These are phyloP conservation scores for Cryptomyrus ogoouensis DNA, from an alignment of 2,113 vertebrate genomes.

Conservation along the genomic window DNA sequence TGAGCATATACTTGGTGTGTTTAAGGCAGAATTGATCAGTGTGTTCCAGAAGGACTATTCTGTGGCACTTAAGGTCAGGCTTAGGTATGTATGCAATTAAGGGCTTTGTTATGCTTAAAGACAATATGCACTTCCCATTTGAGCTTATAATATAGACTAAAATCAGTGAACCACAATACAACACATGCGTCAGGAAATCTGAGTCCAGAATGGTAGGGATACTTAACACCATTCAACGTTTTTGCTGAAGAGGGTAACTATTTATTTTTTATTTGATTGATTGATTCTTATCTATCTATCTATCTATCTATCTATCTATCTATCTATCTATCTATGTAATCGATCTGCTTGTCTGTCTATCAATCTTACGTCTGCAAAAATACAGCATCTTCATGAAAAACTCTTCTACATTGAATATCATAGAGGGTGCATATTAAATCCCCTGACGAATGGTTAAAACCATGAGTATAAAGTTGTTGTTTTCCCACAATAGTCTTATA, in stretches of 20 bases:
- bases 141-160: conserved; percentile 22
- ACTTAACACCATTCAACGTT: background rate
- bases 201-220: background rate
- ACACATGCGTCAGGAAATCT: background rate
- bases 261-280: background rate
- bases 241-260: background rate
- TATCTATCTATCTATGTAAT: background rate
- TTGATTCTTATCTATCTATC: too few relatives aligned
- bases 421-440: background rate
- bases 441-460: background rate
- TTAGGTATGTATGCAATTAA: conserved; percentile 36
- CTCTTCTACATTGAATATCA: background rate
- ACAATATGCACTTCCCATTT: conserved; percentile 29
- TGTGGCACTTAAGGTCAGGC: background rate
- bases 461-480: background rate
- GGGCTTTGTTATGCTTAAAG: conserved; percentile 20
- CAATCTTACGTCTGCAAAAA: background rate
- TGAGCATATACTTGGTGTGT: background rate
- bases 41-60: background rate
- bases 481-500: conserved; percentile 22
- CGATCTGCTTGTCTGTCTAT: background rate
- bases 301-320: background rate
- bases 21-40: background rate
- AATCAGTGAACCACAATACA: conserved; percentile 24
- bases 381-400: background rate